Percentiles rank a stretch among this genome's conserved stretches.
phyloP scores from a whole-genome alignment of 2,888 invertebrate genomes.

The Schizotus pectinicornis region DNA sequence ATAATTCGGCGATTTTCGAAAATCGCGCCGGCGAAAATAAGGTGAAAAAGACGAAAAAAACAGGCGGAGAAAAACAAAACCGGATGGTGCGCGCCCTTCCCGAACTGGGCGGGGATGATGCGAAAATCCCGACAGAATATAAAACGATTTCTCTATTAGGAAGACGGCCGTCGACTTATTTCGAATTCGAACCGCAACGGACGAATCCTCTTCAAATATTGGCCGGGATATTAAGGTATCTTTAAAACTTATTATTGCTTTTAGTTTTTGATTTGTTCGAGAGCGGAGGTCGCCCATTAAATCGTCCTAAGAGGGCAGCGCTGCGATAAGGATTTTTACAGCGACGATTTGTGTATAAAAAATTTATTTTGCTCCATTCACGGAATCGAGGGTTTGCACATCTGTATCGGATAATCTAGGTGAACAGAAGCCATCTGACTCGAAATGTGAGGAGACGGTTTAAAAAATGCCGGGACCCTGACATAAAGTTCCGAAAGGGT shows the following conservation, averaged over 20 bases:
- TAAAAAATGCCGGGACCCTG: conserved; percentile 1
- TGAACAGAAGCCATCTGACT: conserved; percentile 9
- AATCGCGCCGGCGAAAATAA: conserved; percentile 3
- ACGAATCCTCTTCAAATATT: conserved; percentile 37
- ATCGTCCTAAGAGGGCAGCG: neutral
- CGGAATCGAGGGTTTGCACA: conserved; percentile 2
- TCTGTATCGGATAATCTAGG: conserved; percentile 12
- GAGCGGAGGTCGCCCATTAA: conserved; percentile 1
- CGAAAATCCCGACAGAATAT: conserved; percentile 35
- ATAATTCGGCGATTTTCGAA: conserved; percentile 21
- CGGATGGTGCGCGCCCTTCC: too few species aligned
- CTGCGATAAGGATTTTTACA: conserved; percentile 6
- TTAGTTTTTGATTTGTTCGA: conserved; percentile 23
- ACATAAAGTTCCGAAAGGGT: conserved; percentile 2
- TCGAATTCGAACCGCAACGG: conserved; percentile 35
- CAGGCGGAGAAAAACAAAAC: conserved; percentile 20
- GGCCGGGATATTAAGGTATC: conserved; percentile 38
- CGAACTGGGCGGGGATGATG: conserved; percentile 3
- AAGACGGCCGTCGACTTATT: conserved; percentile 31
- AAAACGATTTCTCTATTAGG: conserved; percentile 38
- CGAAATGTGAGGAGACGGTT: conserved; percentile 4
- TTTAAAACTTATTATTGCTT: conserved; percentile 39
- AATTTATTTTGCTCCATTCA: neutral
- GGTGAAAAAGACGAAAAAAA: too few species aligned
- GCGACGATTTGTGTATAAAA: conserved; percentile 14